phyloP scores from a whole-genome alignment of 2,797 vertebrate species.

The Carduelis carduelis region DNA sequence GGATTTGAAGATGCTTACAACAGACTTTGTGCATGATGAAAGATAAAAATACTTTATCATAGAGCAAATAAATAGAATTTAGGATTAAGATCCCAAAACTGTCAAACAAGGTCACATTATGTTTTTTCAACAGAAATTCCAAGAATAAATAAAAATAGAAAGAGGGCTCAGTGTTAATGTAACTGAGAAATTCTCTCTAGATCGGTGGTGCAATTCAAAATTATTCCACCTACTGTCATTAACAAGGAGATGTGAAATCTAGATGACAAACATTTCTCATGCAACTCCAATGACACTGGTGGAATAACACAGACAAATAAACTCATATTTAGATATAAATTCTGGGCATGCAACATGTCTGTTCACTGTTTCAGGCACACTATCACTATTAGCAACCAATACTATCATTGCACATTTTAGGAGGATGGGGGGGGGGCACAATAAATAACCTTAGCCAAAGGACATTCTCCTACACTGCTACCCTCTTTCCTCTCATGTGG shows the following conservation, averaged over 20 bases:
- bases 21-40: constrained; percentile 5
- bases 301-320: neutral
- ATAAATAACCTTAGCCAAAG: neutral
- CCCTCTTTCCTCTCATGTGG: neutral
- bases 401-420: neutral
- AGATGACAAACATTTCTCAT: neutral
- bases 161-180: neutral
- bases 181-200: neutral
- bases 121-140: neutral
- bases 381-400: neutral
- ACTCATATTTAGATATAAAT: neutral
- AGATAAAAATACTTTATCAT: constrained; percentile 30
- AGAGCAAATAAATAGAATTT: neutral
- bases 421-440: neutral
- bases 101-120: neutral
- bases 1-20: constrained; percentile 22
- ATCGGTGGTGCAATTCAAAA: neutral
- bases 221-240: neutral
- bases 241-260: neutral
- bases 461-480: neutral
- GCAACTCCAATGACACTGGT: neutral
- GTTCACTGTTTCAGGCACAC: neutral
- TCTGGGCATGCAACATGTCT: neutral
- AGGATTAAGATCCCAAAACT: neutral
- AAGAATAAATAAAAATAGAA: neutral